A percentile compares a stretch with the other conserved stretches of the same genome.
Evolutionary conservation across 2,888 invertebrate genomes (phyloP).

Genomic region (Coenonympha glycerion): DNA sequence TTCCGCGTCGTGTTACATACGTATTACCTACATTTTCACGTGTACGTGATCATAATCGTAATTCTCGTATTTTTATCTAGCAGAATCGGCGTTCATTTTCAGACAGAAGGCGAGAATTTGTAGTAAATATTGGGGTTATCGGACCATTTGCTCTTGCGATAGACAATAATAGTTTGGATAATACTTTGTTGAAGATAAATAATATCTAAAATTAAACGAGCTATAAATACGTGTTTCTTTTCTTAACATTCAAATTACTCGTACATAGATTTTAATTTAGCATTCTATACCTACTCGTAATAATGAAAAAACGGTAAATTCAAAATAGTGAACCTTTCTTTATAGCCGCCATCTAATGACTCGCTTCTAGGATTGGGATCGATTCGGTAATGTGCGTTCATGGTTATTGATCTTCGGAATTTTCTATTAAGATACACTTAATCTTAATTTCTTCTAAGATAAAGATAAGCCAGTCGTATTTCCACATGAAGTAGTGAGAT

Average conservation of each 20-base stretch:
- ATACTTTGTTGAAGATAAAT: too few species aligned
- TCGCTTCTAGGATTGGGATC: too few species aligned
- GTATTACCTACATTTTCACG: conserved; percentile 34
- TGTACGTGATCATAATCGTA: conserved; percentile 25
- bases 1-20: conserved; percentile 53
- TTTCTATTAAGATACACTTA: background rate
- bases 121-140: background rate
- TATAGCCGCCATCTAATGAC: too few species aligned
- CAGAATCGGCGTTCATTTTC: background rate
- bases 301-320: too few species aligned
- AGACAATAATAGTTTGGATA: too few species aligned
- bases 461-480: background rate
- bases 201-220: too few species aligned
- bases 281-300: too few species aligned
- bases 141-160: too few species aligned
- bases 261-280: too few species aligned
- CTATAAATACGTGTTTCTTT: too few species aligned
- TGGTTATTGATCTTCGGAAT: background rate
- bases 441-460: background rate
- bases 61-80: conserved; percentile 7
- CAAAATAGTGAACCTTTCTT: too few species aligned
- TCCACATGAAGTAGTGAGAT: background rate
- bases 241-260: too few species aligned
- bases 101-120: background rate
- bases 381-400: background rate